Evolutionary conservation across 2,888 invertebrate genomes (phyloP).

Genomic region (Drosophila flavopinicola): DNA sequence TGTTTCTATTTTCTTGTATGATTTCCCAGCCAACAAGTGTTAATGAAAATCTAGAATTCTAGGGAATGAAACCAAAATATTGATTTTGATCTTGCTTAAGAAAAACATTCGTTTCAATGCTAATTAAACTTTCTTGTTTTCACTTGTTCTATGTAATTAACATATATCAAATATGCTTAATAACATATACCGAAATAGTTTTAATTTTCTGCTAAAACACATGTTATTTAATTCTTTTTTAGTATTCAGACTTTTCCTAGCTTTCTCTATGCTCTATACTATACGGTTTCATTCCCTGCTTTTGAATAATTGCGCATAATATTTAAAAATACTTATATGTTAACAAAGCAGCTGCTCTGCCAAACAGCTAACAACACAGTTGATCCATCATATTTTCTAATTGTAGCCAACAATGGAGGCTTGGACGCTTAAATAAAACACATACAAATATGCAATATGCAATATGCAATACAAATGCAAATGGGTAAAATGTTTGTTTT

Average conservation of each 20-base stretch:
- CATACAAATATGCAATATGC: constrained; percentile 68
- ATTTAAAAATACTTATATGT: constrained; percentile 18
- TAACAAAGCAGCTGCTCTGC: constrained; percentile 43
- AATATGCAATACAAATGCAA: constrained; percentile 74
- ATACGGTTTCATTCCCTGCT: constrained; percentile 42
- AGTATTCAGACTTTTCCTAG: no score
- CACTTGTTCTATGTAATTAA: no score
- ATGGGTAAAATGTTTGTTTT: constrained; percentile 83
- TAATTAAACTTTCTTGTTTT: no score
- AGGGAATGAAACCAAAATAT: constrained; percentile 38
- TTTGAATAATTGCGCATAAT: neutral
- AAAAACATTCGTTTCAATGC: no score
- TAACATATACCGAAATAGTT: no score
- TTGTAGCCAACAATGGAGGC: constrained; percentile 85
- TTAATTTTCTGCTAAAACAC: neutral
- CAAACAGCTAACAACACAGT: constrained; percentile 39
- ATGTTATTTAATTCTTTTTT: no score
- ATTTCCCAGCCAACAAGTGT: constrained; percentile 1
- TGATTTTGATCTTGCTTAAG: neutral
- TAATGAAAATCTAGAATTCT: neutral
- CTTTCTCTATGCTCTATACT: no score
- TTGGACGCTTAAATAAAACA: constrained; percentile 85
- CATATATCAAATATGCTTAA: no score
- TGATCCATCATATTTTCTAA: constrained; percentile 73
- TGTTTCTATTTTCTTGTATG: constrained; percentile 7